These are phyloP conservation scores for Caenorhabditis drosophilae DNA, from an alignment of 2,888 invertebrate genomes.

Conservation along the genomic window DNA sequence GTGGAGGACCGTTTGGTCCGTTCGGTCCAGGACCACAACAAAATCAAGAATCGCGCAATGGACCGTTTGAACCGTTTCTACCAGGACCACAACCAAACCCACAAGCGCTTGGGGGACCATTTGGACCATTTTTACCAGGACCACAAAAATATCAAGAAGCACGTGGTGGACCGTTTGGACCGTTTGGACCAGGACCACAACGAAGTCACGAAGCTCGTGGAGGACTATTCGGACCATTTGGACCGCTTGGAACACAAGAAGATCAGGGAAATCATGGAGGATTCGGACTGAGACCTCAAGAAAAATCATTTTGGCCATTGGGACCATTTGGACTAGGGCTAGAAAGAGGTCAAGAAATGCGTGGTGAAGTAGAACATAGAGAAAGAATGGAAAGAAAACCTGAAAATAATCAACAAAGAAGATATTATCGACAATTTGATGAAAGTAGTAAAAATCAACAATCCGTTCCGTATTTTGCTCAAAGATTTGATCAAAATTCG, in stretches of 20 bases:
- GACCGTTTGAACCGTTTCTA: constrained; percentile 1
- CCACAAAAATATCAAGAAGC: neutral
- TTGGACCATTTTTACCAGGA: constrained; percentile 6
- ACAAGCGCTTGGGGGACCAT: constrained; percentile 3
- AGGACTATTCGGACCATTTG: neutral
- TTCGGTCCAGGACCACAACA: constrained; percentile 16
- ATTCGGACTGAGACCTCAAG: no score
- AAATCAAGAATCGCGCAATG: constrained; percentile 6
- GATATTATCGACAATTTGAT: no score
- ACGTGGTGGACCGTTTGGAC: neutral
- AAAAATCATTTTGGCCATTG: no score
- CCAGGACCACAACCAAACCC: constrained; percentile 7
- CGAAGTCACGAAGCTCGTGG: neutral
- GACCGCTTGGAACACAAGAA: constrained; percentile 1
- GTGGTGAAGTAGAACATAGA: neutral
- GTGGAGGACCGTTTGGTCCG: constrained; percentile 2
- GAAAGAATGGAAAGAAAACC: neutral
- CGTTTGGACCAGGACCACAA: constrained; percentile 1
- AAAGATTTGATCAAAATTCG: constrained; percentile 25
- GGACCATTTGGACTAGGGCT: constrained; percentile 5
- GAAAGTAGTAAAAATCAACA: no score
- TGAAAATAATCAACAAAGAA: no score
- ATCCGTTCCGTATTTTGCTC: neutral
- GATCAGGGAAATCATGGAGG: no score
- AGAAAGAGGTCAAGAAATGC: neutral